Evolutionary conservation across 2,797 vertebrate genomes (phyloP), one percentile per base, ranked within the genome.

Genomic region (Oceanodroma leucorhoa): DNA sequence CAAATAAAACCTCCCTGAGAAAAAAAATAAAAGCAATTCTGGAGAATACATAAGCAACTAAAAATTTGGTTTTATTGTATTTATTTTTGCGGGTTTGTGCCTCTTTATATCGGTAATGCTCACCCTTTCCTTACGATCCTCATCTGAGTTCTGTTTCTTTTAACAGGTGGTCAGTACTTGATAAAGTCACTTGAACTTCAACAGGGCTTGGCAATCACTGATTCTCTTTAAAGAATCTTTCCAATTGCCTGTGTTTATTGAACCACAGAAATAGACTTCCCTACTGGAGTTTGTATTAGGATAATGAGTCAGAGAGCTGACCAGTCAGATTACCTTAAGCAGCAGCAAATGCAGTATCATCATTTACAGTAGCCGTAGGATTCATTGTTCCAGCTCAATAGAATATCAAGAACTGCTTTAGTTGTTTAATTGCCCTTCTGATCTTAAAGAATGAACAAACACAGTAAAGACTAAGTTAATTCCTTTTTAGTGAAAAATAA

Each of bases 261-360:
- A 95, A 87, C 93, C 93, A 77, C 50, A 84, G 81, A 95, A 95
- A 96, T 10, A 93, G 87, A 91, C 86, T 94, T 95, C 80, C 91
- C 90, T 77, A 71, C 66, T 64, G 43, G 45, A 95, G 50, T 91
- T 93, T 94, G 22, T 83, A 86, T 89, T 73, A 82, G 77, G 80
- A 97, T 96, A 96, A 95, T 84, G 94, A 97, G 85, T 55, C 83
- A 91, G 71, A 90, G 70, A 90, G 38, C 91, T 96, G 96, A 96
- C 88, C 95, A 94, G 91, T 90, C 94, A 95, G 62, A 96, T 95
- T 92, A 94, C 45, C 53, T 93, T 90, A 94, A 94, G 83, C 82
- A 89, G 73, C 43, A 93, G 83, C 48, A 93, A 94, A 93, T 64
- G 60, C 73, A 89, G 48, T 71, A 94, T 64, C 86, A 90, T 84